Conservation (phyloP, 2,113 vertebrate species). For the Stegostoma tigrinum region DNA sequence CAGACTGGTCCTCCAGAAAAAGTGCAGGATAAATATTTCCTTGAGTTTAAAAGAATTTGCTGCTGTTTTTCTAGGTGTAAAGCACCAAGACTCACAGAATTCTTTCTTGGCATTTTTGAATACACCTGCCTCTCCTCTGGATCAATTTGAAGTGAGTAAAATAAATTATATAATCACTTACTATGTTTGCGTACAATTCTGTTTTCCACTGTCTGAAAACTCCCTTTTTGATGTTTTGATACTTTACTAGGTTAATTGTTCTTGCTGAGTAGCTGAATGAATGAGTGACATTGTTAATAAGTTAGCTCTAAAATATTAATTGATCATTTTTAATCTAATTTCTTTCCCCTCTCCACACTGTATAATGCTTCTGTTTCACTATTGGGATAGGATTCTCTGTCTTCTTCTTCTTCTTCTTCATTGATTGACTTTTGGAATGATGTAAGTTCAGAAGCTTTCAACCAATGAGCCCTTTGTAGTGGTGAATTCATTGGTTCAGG, state of each 20-base stretch:
- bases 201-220: no score
- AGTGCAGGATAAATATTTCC: constrained; percentile 37
- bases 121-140: constrained; percentile 84
- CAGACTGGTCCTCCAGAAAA: constrained; percentile 50
- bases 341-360: constrained; percentile 45
- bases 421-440: constrained; percentile 97
- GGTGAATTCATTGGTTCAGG: constrained; percentile 50
- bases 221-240: constrained; percentile 39
- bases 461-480: constrained; percentile 54
- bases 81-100: constrained; percentile 98
- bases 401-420: constrained; percentile 89
- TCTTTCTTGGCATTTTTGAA: constrained; percentile 98
- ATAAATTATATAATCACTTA: background rate
- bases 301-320: constrained; percentile 42
- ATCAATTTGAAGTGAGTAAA: constrained; percentile 91
- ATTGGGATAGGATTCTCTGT: constrained; percentile 84
- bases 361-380: constrained; percentile 61
- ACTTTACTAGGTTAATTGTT: background rate
- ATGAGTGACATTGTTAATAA: background rate
- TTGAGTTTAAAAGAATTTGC: constrained; percentile 50
- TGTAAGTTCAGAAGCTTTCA: constrained; percentile 74
- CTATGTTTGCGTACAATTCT: background rate
- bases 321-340: constrained; percentile 59
- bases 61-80: constrained; percentile 81
- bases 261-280: background rate